Conservation (phyloP, 2,113 vertebrate species). For the Hystrix brachyura region DNA sequence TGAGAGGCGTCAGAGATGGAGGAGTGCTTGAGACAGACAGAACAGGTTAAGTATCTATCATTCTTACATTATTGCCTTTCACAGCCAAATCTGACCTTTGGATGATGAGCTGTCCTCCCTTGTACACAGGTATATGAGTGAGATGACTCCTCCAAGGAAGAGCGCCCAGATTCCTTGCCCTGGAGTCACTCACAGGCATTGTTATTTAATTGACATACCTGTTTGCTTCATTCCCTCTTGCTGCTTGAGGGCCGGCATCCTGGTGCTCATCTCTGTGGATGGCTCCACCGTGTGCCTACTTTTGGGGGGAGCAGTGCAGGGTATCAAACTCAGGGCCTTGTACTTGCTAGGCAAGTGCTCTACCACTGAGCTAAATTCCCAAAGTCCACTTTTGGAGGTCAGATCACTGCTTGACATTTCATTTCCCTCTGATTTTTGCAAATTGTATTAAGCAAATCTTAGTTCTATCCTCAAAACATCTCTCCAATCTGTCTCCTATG, state of each 20-base stretch:
- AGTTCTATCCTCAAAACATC: neutral
- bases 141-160: neutral
- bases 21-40: neutral
- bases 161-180: neutral
- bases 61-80: neutral
- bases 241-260: accelerated
- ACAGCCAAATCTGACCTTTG: neutral
- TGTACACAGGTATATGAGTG: neutral
- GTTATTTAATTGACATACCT: neutral
- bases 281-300: neutral
- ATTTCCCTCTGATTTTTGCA: neutral
- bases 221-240: neutral
- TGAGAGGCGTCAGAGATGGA: neutral
- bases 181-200: neutral
- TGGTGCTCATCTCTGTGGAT: neutral
- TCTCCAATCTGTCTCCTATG: neutral
- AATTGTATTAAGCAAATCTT: neutral
- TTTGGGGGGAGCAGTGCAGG: neutral
- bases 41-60: neutral
- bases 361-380: no score
- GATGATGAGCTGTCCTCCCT: neutral
- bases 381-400: neutral
- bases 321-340: no score
- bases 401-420: neutral
- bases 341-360: no score